These are phyloP conservation scores for Pandemis cinnamomeana DNA, from an alignment of 2,888 invertebrate species.

Conservation along the genomic window DNA sequence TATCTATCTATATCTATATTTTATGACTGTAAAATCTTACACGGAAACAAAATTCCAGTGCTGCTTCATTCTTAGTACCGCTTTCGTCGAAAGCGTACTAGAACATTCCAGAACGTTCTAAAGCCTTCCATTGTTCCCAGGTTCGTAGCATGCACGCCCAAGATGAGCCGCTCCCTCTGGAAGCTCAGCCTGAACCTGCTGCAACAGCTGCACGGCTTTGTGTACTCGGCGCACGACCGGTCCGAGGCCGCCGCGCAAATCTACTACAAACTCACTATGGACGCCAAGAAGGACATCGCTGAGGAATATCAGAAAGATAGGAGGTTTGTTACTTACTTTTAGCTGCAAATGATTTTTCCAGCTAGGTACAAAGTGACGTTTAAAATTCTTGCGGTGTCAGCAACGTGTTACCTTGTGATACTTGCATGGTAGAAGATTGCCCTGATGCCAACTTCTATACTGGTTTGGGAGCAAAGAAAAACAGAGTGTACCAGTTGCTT, in stretches of 20 bases:
- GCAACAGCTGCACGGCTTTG: slow-evolving; percentile 75
- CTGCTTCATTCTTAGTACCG: no score
- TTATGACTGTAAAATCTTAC: no score
- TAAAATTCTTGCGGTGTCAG: no score
- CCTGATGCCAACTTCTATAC: no score
- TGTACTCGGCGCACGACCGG: slow-evolving; percentile 73
- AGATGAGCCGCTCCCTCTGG: slow-evolving; percentile 87
- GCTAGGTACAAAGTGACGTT: not conserved
- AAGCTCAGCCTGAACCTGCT: slow-evolving; percentile 68
- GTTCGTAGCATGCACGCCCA: slow-evolving; percentile 88
- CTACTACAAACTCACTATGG: slow-evolving; percentile 75
- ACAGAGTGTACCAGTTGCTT: no score
- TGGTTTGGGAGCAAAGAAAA: no score
- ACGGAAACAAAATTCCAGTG: no score
- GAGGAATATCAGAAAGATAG: slow-evolving; percentile 69
- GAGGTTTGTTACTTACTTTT: slow-evolving; percentile 58
- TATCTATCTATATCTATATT: no score
- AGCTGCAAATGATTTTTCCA: not conserved
- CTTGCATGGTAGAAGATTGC: no score
- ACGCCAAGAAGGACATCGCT: slow-evolving; percentile 59
- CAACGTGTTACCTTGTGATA: no score
- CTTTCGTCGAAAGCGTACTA: no score
- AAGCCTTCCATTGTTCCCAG: slow-evolving; percentile 66
- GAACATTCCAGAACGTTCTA: slow-evolving; percentile 17
- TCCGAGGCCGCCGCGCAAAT: slow-evolving; percentile 71